phyloP scores from a whole-genome alignment of 2,888 invertebrate species.

The Xylophagus ater region DNA sequence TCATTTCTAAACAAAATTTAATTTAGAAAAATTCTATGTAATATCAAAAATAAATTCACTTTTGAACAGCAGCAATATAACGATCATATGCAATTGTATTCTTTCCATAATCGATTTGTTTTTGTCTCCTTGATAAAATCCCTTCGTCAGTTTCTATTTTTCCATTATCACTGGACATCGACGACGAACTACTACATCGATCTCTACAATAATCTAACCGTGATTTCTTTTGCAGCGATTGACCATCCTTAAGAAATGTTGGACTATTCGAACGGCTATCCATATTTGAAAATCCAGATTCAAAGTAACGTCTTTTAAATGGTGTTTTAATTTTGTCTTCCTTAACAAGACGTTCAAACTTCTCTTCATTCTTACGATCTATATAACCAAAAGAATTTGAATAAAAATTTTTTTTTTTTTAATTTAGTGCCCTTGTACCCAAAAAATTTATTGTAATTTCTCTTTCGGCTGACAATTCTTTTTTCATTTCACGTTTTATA shows the following conservation, averaged over 20 bases:
- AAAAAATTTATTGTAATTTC: constrained; percentile 26
- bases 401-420: constrained; percentile 1
- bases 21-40: constrained; percentile 5
- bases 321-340: constrained; percentile 38
- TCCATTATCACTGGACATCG: constrained; percentile 20
- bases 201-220: constrained; percentile 11
- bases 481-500: no score
- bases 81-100: constrained; percentile 79
- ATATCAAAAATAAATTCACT: constrained; percentile 42
- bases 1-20: constrained; percentile 41
- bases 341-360: constrained; percentile 33
- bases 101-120: constrained; percentile 92
- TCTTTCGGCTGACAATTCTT: constrained; percentile 21
- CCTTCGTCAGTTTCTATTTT: constrained; percentile 60
- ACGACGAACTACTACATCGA: constrained; percentile 17
- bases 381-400: no score
- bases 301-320: constrained; percentile 35
- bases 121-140: constrained; percentile 67
- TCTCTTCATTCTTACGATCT: constrained; percentile 34
- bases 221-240: constrained; percentile 21
- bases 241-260: constrained; percentile 14
- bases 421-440: constrained; percentile 13
- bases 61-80: constrained; percentile 56
- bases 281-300: constrained; percentile 26
- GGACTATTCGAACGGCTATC: constrained; percentile 32